These are phyloP conservation scores for Lasioglossum pauxillum DNA, from an alignment of 2,888 invertebrate species.

Conservation along the genomic window DNA sequence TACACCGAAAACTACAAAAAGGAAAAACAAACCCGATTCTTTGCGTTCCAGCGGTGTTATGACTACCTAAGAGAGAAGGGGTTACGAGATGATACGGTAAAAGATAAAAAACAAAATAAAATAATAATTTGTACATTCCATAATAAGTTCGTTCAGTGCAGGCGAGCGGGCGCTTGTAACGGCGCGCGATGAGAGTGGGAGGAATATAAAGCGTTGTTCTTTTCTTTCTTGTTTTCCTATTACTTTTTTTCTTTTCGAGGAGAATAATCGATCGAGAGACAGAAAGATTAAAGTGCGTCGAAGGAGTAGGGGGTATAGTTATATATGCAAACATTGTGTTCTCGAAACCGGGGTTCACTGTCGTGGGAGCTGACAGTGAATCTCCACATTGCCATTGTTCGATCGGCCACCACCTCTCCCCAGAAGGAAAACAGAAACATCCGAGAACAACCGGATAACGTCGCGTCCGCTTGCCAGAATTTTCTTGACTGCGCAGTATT, in stretches of 20 bases:
- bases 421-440: conserved; percentile 18
- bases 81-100: conserved; percentile 61
- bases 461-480: conserved; percentile 67
- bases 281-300: conserved; percentile 10
- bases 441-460: conserved; percentile 13
- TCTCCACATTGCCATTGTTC: conserved; percentile 26
- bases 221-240: conserved; percentile 1
- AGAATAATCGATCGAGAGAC: background rate
- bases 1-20: background rate
- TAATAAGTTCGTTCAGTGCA: conserved; percentile 87
- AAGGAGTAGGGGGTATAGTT: conserved; percentile 15
- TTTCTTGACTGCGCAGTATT: conserved; percentile 76
- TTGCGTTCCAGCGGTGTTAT: conserved; percentile 64
- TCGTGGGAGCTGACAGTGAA: conserved; percentile 66
- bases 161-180: conserved; percentile 71
- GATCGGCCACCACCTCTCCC: conserved; percentile 41
- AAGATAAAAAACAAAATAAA: conserved; percentile 75
- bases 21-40: conserved; percentile 41
- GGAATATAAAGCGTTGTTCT: conserved; percentile 14
- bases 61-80: conserved; percentile 64
- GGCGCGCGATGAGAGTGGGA: conserved; percentile 12
- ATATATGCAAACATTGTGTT: background rate
- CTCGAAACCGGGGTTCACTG: conserved; percentile 26
- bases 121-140: conserved; percentile 92
- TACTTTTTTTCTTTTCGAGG: background rate